These are phyloP conservation scores for Pollimyrus isidori DNA, from an alignment of 2,113 vertebrate genomes.

Conservation along the genomic window DNA sequence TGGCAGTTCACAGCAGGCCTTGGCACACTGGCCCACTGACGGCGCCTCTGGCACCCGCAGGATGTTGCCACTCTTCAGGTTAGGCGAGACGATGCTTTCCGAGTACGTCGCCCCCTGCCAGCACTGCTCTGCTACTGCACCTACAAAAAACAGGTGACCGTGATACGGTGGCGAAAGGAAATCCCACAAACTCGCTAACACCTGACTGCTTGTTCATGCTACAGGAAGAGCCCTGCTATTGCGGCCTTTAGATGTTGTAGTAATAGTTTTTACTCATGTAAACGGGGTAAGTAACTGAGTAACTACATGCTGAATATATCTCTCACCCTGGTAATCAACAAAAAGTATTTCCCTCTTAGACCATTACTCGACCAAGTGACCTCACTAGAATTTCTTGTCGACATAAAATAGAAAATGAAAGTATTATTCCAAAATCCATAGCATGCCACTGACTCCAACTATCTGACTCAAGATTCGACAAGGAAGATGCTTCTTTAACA, in stretches of 20 bases:
- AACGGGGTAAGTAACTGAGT: not conserved
- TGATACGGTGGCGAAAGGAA: not conserved
- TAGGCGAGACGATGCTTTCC: constrained; percentile 69
- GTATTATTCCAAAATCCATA: not conserved
- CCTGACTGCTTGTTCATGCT: not conserved
- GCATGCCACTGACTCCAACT: not conserved
- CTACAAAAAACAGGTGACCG: constrained; percentile 43
- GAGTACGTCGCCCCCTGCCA: constrained; percentile 66
- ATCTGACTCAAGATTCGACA: not conserved
- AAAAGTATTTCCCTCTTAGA: not conserved
- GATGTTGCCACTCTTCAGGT: constrained; percentile 63
- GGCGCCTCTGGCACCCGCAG: constrained; percentile 63
- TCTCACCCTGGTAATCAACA: not conserved
- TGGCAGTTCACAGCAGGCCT: constrained; percentile 70
- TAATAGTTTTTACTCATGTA: not conserved
- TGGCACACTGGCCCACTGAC: constrained; percentile 61
- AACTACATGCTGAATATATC: not conserved
- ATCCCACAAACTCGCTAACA: not conserved
- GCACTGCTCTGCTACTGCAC: constrained; percentile 65
- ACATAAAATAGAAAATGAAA: not conserved
- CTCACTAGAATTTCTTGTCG: not conserved
- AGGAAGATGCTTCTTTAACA: not conserved
- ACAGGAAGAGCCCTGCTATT: not conserved
- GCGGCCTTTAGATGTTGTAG: not conserved
- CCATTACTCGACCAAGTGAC: not conserved